phyloP scores from a whole-genome alignment of 2,113 vertebrate genomes.

The Haplotaxodon microlepis region DNA sequence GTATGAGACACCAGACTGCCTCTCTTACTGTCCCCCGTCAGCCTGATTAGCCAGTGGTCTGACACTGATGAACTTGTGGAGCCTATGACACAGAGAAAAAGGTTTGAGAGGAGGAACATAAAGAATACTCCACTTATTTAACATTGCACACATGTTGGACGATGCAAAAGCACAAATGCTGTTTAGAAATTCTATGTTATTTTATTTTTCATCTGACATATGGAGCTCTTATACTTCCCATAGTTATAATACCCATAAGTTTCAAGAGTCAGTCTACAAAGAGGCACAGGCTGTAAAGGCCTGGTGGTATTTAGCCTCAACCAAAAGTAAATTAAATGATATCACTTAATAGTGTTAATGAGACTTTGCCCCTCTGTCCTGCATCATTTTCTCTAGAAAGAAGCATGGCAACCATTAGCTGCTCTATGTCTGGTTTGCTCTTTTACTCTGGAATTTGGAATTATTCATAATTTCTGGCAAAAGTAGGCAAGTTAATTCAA shows the following conservation, averaged over 20 bases:
- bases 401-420: background rate
- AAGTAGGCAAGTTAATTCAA: background rate
- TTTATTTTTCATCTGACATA: background rate
- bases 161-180: background rate
- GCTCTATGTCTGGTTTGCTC: background rate
- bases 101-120: background rate
- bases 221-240: background rate
- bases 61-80: conserved; percentile 80
- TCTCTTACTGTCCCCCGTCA: conserved; percentile 64
- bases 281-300: background rate
- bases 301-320: background rate
- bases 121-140: background rate
- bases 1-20: conserved; percentile 68
- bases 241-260: background rate
- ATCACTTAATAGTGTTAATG: background rate
- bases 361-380: background rate
- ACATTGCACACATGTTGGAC: background rate
- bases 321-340: background rate
- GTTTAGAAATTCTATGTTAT: background rate
- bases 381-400: background rate
- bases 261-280: background rate
- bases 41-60: conserved; percentile 82
- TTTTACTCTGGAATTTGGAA: background rate
- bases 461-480: background rate
- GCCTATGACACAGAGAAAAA: conserved; percentile 56